Evolutionary conservation across 2,888 invertebrate genomes (phyloP), one percentile per base, ranked within the genome.

Genomic region (Rhogogaster chlorosoma): DNA sequence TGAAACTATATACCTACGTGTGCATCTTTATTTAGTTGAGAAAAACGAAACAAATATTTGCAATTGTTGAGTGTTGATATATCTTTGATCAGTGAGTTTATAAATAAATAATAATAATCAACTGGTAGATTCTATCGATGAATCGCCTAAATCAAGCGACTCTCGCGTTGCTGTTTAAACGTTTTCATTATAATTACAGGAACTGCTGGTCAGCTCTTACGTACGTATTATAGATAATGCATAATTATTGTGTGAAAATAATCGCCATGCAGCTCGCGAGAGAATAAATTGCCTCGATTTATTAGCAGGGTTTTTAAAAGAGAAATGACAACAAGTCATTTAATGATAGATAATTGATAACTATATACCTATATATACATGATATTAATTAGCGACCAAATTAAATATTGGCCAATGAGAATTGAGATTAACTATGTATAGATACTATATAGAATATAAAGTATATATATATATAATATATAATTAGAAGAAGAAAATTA

Each of bases 231-330:
- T 70, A 70, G 5, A 0, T 42, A 73, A 32, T 67, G 7, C 32
- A 67, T 67, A 32, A 32, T 6, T 32, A 67, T 29, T 67, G 18
- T n/a, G 7, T 9, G 70, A 5, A 10, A 9, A n/a, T 32, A 70
- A 36, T 70, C 2, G 5, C n/a, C 53, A 38, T 70, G n/a, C 29
- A 75, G 15, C 15, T 75, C 75, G 38, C 75, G 75, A 36, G 45
- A 45, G 29, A 67, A 32, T 67, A 18, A 67, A 75, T 75, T 12
- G 70, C 70, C 70, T 70, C 70, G 70, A 75, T 36, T 75, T 15
- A 88, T 88, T 90, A 89, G 89, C 91, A 91, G 90, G 90, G 90
- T 91, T 90, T 91, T 90, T 89, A 89, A 90, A 90, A 86, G 87
- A 88, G 87, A 75, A 75, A 75, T 75, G 32, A 53, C n/a, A 36